Conservation (phyloP, 2,888 invertebrate species). For the Caenorhabditis sp. region DNA sequence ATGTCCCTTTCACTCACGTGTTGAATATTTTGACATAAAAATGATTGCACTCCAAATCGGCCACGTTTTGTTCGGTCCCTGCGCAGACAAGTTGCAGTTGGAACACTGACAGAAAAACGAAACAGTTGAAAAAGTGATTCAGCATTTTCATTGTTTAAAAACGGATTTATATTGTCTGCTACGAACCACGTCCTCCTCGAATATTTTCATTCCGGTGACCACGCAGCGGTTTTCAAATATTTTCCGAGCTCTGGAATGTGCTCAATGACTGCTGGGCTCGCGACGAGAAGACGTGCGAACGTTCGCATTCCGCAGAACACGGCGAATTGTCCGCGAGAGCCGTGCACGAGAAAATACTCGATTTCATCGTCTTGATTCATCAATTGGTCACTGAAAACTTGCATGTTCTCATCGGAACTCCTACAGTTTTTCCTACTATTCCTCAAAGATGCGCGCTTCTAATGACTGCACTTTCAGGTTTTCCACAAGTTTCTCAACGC, state of each 20-base stretch:
- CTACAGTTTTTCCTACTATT: not conserved
- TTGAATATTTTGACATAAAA: constrained; percentile 28
- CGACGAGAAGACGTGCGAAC: not conserved
- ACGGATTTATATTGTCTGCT: too few species aligned
- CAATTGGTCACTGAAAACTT: not conserved
- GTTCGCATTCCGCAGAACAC: not conserved
- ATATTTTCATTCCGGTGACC: too few species aligned
- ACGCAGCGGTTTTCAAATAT: too few species aligned
- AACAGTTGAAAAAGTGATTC: too few species aligned
- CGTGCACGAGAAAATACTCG: not conserved
- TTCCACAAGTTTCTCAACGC: too few species aligned
- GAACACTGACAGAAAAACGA: too few species aligned
- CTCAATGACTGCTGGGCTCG: not conserved
- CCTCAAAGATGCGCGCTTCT: not conserved
- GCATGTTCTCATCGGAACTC: not conserved
- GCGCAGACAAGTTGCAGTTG: too few species aligned
- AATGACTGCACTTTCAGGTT: not conserved
- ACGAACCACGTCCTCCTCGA: too few species aligned
- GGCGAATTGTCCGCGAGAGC: not conserved
- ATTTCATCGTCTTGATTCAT: not conserved
- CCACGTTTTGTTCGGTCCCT: too few species aligned
- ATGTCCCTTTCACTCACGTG: constrained; percentile 14
- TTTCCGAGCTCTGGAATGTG: not conserved
- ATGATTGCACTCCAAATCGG: not conserved
- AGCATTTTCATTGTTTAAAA: too few species aligned